Base-by-base conservation (phyloP, 1,140 invertebrate genomes). In the Elymnias hypermnestra region DNA sequence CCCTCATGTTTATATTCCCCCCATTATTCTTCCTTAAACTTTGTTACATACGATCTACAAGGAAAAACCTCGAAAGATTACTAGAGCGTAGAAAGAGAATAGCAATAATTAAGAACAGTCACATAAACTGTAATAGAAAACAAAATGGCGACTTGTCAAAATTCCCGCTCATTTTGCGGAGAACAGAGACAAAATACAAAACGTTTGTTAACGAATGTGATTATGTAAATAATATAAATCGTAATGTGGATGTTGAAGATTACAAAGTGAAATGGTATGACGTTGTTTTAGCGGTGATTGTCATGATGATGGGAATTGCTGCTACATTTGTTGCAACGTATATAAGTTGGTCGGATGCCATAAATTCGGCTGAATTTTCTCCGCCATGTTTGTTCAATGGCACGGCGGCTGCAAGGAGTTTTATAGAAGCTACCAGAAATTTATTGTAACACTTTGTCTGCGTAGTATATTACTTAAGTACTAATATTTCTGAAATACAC, bases 1-100 rank as follows among this genome's bases (percentile, higher is more conserved):
- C 94, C 0, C 72, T 97, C 3, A 91, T 96, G 48, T 96, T 96
- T 49, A 88, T 98, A 9, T 88, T 97, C 13, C 96, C 96, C 0
- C 93, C 94, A 0, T 52, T 97, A 10, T 92, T 97, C 53, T 97
- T 97, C 67, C 69, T 89, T 2, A 89, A 87, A 70, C 87, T 92
- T 2, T 75, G 88, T 14, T 83, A 83, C 13, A 75, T 88, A 72
- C 83, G 53, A 53, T 71, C 63, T 5, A 15, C 36, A 13, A 33
- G 57, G 26, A 49, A 39, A 43, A 17, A 40, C 2, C 5, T 37
- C 1, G 23, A 40, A 12, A 17, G 12, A 19, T 12, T 19, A 36
- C n/a, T 36, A 36, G 38, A 26, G 8, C 22, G 14, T n/a, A 4
- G n/a, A 28, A 29, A 44, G 10, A 29, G 18, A 43, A n/a, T n/a